Evolutionary conservation across 2,888 invertebrate genomes (phyloP).

Genomic region (Urechis unicinctus): DNA sequence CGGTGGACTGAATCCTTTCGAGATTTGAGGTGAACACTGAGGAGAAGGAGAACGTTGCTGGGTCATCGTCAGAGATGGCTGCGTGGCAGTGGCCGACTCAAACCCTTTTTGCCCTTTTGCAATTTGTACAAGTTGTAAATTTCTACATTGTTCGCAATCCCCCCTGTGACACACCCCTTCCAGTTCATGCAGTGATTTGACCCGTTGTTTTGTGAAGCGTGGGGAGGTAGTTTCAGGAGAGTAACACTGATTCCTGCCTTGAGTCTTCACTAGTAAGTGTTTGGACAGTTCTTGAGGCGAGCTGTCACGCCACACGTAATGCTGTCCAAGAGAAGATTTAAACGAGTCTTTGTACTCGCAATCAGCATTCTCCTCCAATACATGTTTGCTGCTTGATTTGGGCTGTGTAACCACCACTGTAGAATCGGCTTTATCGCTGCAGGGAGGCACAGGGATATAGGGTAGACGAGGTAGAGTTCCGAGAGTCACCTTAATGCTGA

Average conservation of each 20-base stretch:
- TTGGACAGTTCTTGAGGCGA: neutral
- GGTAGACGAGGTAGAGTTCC: slow-evolving; percentile 61
- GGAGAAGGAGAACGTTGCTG: neutral
- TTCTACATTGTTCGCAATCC: neutral
- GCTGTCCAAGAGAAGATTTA: too few species aligned
- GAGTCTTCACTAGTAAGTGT: too few species aligned
- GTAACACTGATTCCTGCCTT: neutral
- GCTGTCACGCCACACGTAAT: neutral
- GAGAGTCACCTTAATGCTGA: slow-evolving; percentile 58
- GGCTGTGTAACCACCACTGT: neutral
- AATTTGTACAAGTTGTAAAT: too few species aligned
- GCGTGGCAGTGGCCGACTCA: too few species aligned
- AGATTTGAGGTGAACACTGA: too few species aligned
- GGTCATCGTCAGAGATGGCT: neutral
- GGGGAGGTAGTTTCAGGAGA: neutral
- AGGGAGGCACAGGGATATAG: slow-evolving; percentile 5
- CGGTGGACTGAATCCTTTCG: too few species aligned
- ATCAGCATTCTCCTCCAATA: too few species aligned
- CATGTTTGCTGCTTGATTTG: neutral
- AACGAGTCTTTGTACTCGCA: too few species aligned
- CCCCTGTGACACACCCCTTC: neutral
- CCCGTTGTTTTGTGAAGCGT: neutral
- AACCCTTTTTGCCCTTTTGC: too few species aligned
- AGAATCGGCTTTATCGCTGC: slow-evolving; percentile 3
- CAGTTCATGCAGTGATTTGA: neutral